phyloP scores from a whole-genome alignment of 2,888 invertebrate species.

The Orthosia gothica region DNA sequence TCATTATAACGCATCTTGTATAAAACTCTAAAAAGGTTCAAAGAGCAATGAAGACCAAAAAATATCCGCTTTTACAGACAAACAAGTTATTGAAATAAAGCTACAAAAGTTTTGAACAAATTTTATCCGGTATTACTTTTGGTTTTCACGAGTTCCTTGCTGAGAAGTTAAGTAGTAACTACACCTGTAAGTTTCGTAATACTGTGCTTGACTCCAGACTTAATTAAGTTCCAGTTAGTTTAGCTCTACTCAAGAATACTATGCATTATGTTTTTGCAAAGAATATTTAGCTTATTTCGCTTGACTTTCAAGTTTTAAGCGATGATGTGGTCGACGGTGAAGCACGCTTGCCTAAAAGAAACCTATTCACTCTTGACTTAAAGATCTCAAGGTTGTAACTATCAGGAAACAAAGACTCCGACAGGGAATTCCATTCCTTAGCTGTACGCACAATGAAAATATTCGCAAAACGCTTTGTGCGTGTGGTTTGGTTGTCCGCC shows the following conservation, averaged over 20 bases:
- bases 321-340: too few species aligned
- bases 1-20: too few species aligned
- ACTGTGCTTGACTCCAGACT: conserved; percentile 40
- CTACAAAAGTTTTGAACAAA: conserved; percentile 28
- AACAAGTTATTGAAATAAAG: conserved; percentile 29
- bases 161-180: conserved; percentile 27
- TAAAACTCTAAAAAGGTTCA: neutral
- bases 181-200: conserved; percentile 50
- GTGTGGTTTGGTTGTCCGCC: too few species aligned
- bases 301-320: too few species aligned
- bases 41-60: neutral
- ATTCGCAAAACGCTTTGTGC: too few species aligned
- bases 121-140: conserved; percentile 18
- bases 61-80: neutral
- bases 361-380: too few species aligned
- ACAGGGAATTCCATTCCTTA: too few species aligned
- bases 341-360: too few species aligned
- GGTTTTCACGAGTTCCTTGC: conserved; percentile 12
- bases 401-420: too few species aligned
- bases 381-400: too few species aligned
- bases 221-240: conserved; percentile 33
- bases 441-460: too few species aligned
- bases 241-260: neutral
- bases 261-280: conserved; percentile 6
- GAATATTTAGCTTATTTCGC: neutral